Conservation (phyloP, 2,797 vertebrate species). For the Avahi laniger region DNA sequence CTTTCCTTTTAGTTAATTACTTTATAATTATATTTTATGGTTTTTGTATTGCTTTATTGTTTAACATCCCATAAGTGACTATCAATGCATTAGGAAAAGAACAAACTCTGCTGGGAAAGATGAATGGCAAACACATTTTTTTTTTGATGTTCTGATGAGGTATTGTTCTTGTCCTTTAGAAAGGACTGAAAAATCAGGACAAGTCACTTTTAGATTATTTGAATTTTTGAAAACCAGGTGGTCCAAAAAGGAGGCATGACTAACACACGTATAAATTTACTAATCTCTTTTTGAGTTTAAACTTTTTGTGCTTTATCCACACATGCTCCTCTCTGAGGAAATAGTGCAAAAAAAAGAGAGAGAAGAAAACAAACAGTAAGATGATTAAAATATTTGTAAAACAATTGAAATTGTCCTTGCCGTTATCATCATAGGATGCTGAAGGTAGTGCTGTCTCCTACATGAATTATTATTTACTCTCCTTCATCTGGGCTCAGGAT, state of each 20-base stretch:
- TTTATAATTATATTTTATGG: background rate
- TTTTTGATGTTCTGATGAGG: background rate
- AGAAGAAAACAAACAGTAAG: background rate
- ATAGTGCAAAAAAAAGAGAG: background rate
- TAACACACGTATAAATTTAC: background rate
- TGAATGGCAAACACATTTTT: background rate
- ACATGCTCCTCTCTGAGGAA: background rate
- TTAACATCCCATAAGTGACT: background rate
- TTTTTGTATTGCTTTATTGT: background rate
- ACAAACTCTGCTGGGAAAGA: background rate
- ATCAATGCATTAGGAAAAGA: background rate
- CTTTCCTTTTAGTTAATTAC: background rate
- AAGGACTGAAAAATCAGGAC: background rate
- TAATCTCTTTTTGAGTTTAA: background rate
- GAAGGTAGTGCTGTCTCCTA: accelerated
- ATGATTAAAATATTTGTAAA: background rate
- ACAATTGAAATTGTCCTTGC: background rate
- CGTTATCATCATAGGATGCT: too few relatives aligned
- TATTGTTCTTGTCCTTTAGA: background rate
- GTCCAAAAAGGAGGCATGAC: background rate
- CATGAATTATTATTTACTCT: background rate
- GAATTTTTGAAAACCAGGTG: background rate
- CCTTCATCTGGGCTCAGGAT: background rate
- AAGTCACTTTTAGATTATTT: background rate
- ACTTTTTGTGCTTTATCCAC: background rate